phyloP scores from a whole-genome alignment of 2,113 vertebrate species.

The Mesoclemmys tuberculata region DNA sequence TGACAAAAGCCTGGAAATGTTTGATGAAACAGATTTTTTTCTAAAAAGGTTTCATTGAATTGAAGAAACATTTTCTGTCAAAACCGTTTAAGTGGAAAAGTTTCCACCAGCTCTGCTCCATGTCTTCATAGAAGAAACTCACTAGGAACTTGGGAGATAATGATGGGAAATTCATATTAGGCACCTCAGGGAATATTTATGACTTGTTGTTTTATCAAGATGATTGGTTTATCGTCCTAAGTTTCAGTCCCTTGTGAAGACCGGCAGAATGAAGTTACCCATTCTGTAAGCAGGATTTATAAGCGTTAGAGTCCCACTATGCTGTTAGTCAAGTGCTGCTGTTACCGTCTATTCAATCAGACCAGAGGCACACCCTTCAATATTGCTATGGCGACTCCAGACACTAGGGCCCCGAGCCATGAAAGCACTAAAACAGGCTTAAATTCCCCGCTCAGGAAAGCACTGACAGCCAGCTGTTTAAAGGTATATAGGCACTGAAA shows the following conservation, averaged over 20 bases:
- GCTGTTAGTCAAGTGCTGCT: background rate
- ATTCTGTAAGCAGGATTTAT: background rate
- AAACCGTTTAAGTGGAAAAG: background rate
- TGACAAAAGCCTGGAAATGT: background rate
- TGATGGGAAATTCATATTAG: background rate
- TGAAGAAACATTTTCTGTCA: conserved; percentile 36
- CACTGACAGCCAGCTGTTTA: background rate
- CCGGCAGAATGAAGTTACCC: background rate
- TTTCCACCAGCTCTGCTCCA: background rate
- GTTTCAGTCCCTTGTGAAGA: background rate
- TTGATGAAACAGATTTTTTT: background rate
- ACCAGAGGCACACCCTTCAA: background rate
- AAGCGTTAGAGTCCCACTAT: background rate
- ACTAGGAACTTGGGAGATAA: background rate
- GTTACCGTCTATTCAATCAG: background rate
- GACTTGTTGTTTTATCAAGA: background rate
- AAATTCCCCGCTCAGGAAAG: background rate
- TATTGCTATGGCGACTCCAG: background rate
- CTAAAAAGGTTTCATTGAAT: background rate
- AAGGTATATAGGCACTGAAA: background rate
- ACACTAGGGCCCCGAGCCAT: background rate
- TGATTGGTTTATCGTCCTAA: background rate
- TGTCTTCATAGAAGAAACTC: background rate
- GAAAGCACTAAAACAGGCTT: background rate
- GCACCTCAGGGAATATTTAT: background rate